These are phyloP conservation scores for Podabrus alpinus DNA, from an alignment of 2,888 invertebrate species.

Conservation along the genomic window DNA sequence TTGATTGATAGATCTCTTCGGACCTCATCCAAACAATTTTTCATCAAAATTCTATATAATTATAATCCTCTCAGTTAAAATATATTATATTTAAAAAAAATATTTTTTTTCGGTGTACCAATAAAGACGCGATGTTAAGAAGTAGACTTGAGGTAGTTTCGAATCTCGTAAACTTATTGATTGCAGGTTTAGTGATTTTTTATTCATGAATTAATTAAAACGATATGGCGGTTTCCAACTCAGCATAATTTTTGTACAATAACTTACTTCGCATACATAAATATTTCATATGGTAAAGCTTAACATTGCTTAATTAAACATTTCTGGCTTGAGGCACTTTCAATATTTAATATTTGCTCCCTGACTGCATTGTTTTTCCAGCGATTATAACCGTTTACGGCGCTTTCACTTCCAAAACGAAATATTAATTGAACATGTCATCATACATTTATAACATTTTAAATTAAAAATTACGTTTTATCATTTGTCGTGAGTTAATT, in stretches of 20 bases:
- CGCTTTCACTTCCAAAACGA: not conserved
- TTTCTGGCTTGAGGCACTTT: not conserved
- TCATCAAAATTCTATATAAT: not conserved
- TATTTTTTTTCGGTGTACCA: too few relatives aligned
- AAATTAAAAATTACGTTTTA: not conserved
- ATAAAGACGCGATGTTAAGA: too few relatives aligned
- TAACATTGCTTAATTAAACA: not conserved
- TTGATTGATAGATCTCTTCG: constrained; percentile 13
- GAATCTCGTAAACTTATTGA: too few relatives aligned
- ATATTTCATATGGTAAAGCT: not conserved
- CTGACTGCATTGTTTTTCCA: not conserved
- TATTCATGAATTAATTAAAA: not conserved
- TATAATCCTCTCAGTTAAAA: not conserved
- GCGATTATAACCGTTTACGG: not conserved
- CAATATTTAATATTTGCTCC: not conserved
- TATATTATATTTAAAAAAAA: too few relatives aligned
- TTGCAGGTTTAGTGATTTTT: too few relatives aligned
- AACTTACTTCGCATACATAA: not conserved
- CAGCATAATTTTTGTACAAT: not conserved
- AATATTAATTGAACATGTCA: not conserved
- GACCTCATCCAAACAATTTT: not conserved
- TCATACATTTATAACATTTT: not conserved
- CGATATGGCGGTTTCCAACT: not conserved
- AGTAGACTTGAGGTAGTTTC: too few relatives aligned
- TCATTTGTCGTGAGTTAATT: not conserved